Conservation (phyloP, 1,140 invertebrate genomes). For the Megathymus violae region DNA sequence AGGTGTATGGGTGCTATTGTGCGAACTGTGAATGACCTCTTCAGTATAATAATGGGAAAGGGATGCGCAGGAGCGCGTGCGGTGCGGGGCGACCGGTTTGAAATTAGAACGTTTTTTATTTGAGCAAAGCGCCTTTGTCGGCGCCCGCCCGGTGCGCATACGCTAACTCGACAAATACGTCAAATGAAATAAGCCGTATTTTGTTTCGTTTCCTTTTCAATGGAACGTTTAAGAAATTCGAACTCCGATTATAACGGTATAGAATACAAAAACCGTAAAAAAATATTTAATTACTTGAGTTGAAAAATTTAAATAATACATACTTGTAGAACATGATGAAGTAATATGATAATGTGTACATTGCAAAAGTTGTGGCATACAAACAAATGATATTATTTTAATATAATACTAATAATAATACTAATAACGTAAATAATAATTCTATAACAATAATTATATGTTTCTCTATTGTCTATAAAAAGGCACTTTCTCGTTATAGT, state of each 20-base stretch:
- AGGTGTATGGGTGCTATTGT: conserved; percentile 69
- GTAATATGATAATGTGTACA: no score
- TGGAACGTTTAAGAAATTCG: conserved; percentile 55
- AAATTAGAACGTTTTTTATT: conserved; percentile 83
- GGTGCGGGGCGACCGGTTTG: conserved; percentile 80
- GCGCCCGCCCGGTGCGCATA: conserved; percentile 76
- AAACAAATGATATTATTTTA: no score
- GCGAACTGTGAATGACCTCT: conserved; percentile 83
- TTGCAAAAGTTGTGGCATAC: no score
- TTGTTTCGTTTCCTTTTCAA: conserved; percentile 77
- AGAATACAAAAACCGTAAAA: conserved; percentile 13
- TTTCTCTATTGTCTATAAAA: no score
- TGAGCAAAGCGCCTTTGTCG: conserved; percentile 70
- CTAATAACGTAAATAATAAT: no score
- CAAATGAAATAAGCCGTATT: conserved; percentile 81
- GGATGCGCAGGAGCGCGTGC: conserved; percentile 81
- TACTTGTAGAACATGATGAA: no score
- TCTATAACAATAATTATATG: no score
- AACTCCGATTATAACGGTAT: conserved; percentile 16
- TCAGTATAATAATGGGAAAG: conserved; percentile 79
- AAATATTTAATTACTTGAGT: neutral
- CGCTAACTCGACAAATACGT: conserved; percentile 82
- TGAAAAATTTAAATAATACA: no score
- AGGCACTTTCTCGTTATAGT: no score
- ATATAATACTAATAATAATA: no score